A percentile compares a stretch with the other conserved stretches of the same genome.
Evolutionary conservation across 2,113 vertebrate genomes (phyloP).

Genomic region (Dromiciops gliroides): DNA sequence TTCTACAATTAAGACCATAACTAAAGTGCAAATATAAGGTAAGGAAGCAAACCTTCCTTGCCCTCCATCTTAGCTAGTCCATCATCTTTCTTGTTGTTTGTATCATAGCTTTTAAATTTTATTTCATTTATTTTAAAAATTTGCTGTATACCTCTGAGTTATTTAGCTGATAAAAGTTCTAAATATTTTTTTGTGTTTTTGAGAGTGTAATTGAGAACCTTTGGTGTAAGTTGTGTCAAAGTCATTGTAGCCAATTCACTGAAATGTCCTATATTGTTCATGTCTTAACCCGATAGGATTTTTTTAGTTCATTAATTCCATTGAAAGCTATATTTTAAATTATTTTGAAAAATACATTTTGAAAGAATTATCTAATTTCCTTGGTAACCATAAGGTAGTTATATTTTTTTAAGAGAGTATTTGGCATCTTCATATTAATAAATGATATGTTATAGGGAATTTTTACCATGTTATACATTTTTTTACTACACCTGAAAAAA

Average conservation of each 20-base stretch:
- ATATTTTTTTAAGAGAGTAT: slow-evolving; percentile 15
- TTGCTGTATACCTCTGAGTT: slow-evolving; percentile 22
- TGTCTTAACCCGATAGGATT: slow-evolving; percentile 23
- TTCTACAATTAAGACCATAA: not conserved
- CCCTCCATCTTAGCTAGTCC: not conserved
- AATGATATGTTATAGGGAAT: not conserved
- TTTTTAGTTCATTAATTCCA: slow-evolving; percentile 28
- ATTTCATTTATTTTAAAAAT: not conserved
- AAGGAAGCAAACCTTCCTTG: not conserved
- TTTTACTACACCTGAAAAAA: slow-evolving; percentile 10
- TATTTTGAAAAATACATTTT: slow-evolving; percentile 9
- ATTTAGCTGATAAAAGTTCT: not conserved
- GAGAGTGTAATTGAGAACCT: slow-evolving; percentile 24
- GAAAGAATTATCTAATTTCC: not conserved
- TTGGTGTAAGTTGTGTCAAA: slow-evolving; percentile 28
- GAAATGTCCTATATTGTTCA: not conserved
- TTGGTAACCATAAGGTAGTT: slow-evolving; percentile 14
- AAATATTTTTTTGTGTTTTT: not conserved
- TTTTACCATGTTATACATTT: not conserved
- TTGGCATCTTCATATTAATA: slow-evolving; percentile 24
- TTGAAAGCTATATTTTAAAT: not conserved
- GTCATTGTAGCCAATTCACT: slow-evolving; percentile 40
- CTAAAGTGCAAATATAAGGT: not conserved
- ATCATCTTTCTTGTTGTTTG: slow-evolving; percentile 18
- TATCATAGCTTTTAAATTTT: not conserved